phyloP scores from a whole-genome alignment of 1,140 invertebrate species.

The Formica selysi region DNA sequence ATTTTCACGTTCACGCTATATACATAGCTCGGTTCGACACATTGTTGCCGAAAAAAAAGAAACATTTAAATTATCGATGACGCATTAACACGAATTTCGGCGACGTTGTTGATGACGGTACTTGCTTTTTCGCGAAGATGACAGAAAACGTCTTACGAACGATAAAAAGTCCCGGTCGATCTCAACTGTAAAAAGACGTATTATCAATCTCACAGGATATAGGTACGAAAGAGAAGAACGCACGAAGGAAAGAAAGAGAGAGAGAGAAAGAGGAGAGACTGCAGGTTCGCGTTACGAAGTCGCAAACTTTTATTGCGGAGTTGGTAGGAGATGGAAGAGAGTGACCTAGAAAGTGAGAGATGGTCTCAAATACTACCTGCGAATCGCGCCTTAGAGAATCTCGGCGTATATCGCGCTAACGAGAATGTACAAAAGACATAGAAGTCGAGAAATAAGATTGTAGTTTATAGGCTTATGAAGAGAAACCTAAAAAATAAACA shows the following conservation, averaged over 20 bases:
- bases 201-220: constrained; percentile 61
- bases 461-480: constrained; percentile 65
- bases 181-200: constrained; percentile 18
- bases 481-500: constrained; percentile 22
- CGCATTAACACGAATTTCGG: constrained; percentile 55
- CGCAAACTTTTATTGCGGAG: constrained; percentile 68
- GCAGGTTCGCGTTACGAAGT: constrained; percentile 62
- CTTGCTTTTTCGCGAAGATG: not conserved
- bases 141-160: not conserved
- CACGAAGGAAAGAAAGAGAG: not conserved
- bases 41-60: constrained; percentile 2
- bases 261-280: not conserved
- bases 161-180: constrained; percentile 16
- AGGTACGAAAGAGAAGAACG: not conserved
- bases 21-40: not conserved
- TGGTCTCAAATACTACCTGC: constrained; percentile 25
- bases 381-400: constrained; percentile 46
- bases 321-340: constrained; percentile 35
- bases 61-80: constrained; percentile 60
- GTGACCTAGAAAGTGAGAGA: constrained; percentile 66
- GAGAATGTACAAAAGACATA: constrained; percentile 41
- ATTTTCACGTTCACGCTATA: constrained; percentile 9
- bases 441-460: constrained; percentile 67
- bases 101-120: constrained; percentile 25
- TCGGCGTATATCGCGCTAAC: constrained; percentile 24